Base-by-base conservation (phyloP, 2,888 invertebrate species). In the Caradrina kadenii region DNA sequence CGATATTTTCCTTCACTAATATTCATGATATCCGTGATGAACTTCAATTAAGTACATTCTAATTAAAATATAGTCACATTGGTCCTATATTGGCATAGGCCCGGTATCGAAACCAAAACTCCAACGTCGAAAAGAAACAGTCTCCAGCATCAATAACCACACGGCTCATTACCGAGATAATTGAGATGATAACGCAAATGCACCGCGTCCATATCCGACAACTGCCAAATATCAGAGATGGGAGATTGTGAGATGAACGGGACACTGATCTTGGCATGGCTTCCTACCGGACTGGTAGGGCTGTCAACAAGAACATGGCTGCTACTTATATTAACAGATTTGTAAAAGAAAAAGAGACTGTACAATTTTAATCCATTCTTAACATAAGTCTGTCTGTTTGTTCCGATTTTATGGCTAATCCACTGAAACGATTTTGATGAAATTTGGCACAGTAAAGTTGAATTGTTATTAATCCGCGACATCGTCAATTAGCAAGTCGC, bases 151-250 rank as follows among this genome's bases (percentile, higher is more conserved):
- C 68, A 73, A 71, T 77, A 79, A 56, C 68, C 48, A 53, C 17
- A 76, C 76, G 76, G 62, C 59, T 79, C 79, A 81, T 84, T 83
- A 76, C 49, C 3, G 19, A 81, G 76, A 81, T 83, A 81, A 82
- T 81, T 71, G 79, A 42, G 13, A 21, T 53, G 81, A 83, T 84
- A 79, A 60, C 60, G 48, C 39, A 31, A 68, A 63, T 76, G 60
- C 66, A 48, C 17, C 71, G 68, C 49, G 63, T 65, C 59, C 62
- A 48, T 17, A 17, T 15, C 65, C 63, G 61, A 72, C 73, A 69
- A 73, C 68, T 82, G 84, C 79, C 84, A 83, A 82, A 82, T 82
- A 82, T 68, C 63, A 56, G 58, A 73, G 77, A 73, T 83, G 50
- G 39, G 49, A 58, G 63, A 76, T 75, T 31, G 45, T 53, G 15